These are phyloP conservation scores for Natator depressus DNA, from an alignment of 2,113 vertebrate genomes.

Conservation along the genomic window DNA sequence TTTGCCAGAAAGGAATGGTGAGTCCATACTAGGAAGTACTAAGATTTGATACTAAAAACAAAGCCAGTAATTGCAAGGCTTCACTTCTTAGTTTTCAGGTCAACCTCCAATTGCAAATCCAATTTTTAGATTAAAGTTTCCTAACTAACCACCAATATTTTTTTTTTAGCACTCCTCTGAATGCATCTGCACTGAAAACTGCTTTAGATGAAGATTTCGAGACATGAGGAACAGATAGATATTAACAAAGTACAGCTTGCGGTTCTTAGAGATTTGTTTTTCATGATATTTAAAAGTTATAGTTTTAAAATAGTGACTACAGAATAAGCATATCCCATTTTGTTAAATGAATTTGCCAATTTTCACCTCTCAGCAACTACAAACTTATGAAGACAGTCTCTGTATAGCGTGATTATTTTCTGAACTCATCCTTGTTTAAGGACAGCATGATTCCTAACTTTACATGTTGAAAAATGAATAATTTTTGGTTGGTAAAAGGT, in stretches of 20 bases:
- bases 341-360: background rate
- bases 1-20: background rate
- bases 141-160: accelerated
- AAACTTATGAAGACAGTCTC: background rate
- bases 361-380: background rate
- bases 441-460: background rate
- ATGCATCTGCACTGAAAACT: background rate
- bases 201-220: background rate
- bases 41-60: background rate
- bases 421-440: background rate
- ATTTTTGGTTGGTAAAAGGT: background rate
- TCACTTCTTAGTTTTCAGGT: background rate
- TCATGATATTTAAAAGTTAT: background rate
- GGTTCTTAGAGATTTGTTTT: background rate
- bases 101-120: background rate
- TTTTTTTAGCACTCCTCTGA: background rate
- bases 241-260: background rate
- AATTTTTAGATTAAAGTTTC: background rate
- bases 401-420: background rate
- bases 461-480: background rate
- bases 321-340: background rate
- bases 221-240: background rate
- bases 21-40: background rate
- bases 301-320: background rate
- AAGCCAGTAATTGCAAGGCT: background rate